A percentile compares a stretch with the other conserved stretches of the same genome.
Conservation (phyloP, 2,888 invertebrate species). For the Habroteleia sp. region DNA sequence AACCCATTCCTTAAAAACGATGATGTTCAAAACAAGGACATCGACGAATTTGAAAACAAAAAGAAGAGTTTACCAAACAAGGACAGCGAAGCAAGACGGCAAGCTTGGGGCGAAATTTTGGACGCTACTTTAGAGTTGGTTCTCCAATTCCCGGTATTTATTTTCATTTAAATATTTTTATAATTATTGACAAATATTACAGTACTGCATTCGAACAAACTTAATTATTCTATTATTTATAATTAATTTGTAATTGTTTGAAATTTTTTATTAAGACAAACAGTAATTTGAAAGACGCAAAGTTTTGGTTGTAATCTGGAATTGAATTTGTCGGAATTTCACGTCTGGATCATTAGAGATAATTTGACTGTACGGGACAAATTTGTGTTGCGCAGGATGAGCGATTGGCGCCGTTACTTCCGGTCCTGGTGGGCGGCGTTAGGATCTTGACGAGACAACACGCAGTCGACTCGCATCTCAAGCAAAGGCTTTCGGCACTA, state of each 20-base stretch:
- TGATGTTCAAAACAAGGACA: conserved; percentile 9
- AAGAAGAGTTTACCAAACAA: conserved; percentile 83
- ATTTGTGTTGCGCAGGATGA: conserved; percentile 78
- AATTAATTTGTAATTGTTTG: conserved; percentile 19
- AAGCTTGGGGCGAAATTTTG: conserved; percentile 92
- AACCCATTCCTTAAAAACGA: conserved; percentile 76
- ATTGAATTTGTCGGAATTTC: conserved; percentile 49
- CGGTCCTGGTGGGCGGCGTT: conserved; percentile 83
- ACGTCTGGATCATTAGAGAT: conserved; percentile 61
- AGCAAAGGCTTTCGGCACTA: conserved; percentile 83
- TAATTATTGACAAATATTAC: too few relatives aligned
- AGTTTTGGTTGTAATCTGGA: conserved; percentile 47
- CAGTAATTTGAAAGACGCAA: conserved; percentile 36
- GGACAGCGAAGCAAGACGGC: conserved; percentile 92
- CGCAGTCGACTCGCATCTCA: conserved; percentile 82
- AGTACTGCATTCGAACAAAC: too few relatives aligned
- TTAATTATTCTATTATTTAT: too few relatives aligned
- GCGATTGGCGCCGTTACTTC: conserved; percentile 83
- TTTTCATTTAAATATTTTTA: too few relatives aligned
- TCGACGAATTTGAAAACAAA: conserved; percentile 84
- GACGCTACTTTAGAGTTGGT: conserved; percentile 92
- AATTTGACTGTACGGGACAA: conserved; percentile 62
- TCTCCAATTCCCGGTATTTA: conserved; percentile 83
- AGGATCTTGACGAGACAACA: conserved; percentile 83
- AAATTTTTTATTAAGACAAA: conserved; percentile 39